Base-by-base conservation (phyloP, 1,140 invertebrate genomes). In the Paramacrobiotus metropolitanus region DNA sequence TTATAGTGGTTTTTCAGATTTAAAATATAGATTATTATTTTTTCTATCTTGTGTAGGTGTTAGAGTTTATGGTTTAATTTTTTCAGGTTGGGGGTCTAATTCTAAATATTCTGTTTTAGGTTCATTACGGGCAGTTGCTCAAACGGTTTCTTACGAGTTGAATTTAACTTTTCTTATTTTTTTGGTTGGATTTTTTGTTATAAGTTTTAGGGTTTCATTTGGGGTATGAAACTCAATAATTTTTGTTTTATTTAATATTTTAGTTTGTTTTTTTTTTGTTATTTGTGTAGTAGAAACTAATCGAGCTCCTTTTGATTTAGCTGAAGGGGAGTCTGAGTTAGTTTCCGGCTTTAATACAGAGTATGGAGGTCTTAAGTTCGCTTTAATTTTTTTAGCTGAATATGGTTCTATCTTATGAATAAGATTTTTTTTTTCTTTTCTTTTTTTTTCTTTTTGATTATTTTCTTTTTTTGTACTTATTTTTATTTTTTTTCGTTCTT, bases 301-400 rank as follows among this genome's bases (percentile, higher is more conserved):
- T 78, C 82, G 81, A 0, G 78, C 79, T 68, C 81, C 81, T 64
- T 83, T 83, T 82, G 82, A 84, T 82, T 83, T 84, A 77, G 76
- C 79, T 67, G 81, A 84, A 67, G 79, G 80, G 0, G 81, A 84
- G 69, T 81, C 78, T 55, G 81, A 84, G 70, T 77, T 84, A 75
- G 80, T 84, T 67, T 84, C 80, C 30, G 81, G 81, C 4, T 84
- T 81, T 82, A 83, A 84, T 79, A 72, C 79, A 69, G 82, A 84
- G 66, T 83, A 81, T 77, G 75, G 76, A 73, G 76, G 76, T 69
- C 74, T 75, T 0, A 71, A 71, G n/a, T 83, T 84, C 82, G 77
- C 78, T 64, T 75, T 83, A 71, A 77, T 83, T 77, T 83, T 83
- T 80, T 76, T 84, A 71, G 73, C 75, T 34, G 81, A 84, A 68